Percentiles rank a stretch among this genome's conserved stretches.
These are phyloP conservation scores for Leuciscus idus DNA, from an alignment of 2,113 vertebrate species.

Conservation along the genomic window DNA sequence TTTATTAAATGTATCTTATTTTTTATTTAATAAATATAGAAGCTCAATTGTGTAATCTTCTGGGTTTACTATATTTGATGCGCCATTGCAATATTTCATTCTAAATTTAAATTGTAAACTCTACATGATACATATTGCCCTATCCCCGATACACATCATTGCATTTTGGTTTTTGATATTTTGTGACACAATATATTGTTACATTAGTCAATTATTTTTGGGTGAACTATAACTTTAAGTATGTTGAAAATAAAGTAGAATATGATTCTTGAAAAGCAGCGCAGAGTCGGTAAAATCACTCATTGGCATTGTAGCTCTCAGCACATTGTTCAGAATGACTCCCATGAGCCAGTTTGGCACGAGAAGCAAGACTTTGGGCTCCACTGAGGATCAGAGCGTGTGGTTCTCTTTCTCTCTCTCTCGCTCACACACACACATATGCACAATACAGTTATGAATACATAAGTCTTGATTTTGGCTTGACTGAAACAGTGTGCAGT, in stretches of 20 bases:
- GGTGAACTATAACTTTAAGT: neutral
- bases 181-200: too few relatives aligned
- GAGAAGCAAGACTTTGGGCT: conserved; percentile 43
- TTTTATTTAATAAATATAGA: too few relatives aligned
- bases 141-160: too few relatives aligned
- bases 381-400: conserved; percentile 44
- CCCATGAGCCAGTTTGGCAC: conserved; percentile 31
- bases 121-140: too few relatives aligned
- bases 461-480: conserved; percentile 25
- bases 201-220: neutral
- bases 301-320: conserved; percentile 1
- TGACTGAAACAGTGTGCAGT: neutral
- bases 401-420: neutral
- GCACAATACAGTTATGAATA: conserved; percentile 32
- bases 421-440: neutral
- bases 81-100: too few relatives aligned
- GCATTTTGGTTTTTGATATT: too few relatives aligned
- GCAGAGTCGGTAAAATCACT: neutral
- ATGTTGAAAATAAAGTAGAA: neutral
- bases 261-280: neutral
- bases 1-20: too few relatives aligned
- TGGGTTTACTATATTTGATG: too few relatives aligned
- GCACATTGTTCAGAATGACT: conserved; percentile 25
- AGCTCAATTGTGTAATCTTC: too few relatives aligned
- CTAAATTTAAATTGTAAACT: too few relatives aligned